Evolutionary conservation across 2,113 vertebrate species (phyloP).

Genomic region (Cyprinodon variegatus): DNA sequence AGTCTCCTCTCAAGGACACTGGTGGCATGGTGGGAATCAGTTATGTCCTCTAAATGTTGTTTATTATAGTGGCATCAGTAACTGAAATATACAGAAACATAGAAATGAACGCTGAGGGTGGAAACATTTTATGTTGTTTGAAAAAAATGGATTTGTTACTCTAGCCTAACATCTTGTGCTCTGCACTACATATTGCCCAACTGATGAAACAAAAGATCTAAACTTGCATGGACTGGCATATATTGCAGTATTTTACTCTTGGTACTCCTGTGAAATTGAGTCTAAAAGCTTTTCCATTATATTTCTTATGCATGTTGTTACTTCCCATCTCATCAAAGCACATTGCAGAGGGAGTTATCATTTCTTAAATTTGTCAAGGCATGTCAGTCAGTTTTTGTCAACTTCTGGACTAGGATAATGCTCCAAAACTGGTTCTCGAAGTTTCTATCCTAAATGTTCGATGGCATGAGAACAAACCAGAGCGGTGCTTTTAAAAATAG

Average conservation of each 20-base stretch:
- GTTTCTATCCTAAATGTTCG: constrained; percentile 32
- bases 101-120: constrained; percentile 42
- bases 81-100: constrained; percentile 55
- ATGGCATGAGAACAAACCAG: constrained; percentile 37
- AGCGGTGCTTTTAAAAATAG: constrained; percentile 72
- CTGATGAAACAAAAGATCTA: constrained; percentile 46
- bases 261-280: constrained; percentile 51
- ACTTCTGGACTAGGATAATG: constrained; percentile 11
- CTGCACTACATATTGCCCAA: constrained; percentile 30
- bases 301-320: constrained; percentile 56
- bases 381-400: constrained; percentile 66
- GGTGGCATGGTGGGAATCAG: constrained; percentile 75
- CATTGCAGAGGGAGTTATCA: constrained; percentile 47
- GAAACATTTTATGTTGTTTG: constrained; percentile 51
- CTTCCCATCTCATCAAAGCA: constrained; percentile 57
- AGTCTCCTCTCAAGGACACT: constrained; percentile 53
- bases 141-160: constrained; percentile 39
- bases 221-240: constrained; percentile 54
- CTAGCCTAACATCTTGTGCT: constrained; percentile 62
- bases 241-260: constrained; percentile 48
- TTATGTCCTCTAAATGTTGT: constrained; percentile 72
- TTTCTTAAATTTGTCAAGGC: constrained; percentile 39
- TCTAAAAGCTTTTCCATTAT: constrained; percentile 55
- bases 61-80: constrained; percentile 70
- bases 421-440: constrained; percentile 41